A percentile compares a stretch with the other conserved stretches of the same genome.
Evolutionary conservation across 2,797 vertebrate species (phyloP).

Genomic region (Chlorospingus semifuscus): DNA sequence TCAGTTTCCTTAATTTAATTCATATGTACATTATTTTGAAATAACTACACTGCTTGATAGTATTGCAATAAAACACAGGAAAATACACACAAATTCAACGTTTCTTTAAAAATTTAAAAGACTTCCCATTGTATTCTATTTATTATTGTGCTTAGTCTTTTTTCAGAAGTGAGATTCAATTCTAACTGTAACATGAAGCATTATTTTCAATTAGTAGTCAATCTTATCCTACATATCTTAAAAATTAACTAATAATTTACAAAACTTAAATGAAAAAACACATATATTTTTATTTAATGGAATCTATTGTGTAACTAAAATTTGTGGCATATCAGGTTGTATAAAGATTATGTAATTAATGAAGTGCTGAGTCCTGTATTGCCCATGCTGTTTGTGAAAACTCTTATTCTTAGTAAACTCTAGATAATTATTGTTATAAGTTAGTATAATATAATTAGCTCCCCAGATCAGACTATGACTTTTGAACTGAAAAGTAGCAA

Average conservation of each 20-base stretch:
- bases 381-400: not conserved
- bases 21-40: slow-evolving; percentile 57
- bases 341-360: not conserved
- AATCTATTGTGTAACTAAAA: not conserved
- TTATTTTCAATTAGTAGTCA: not conserved
- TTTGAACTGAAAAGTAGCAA: not conserved
- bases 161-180: not conserved
- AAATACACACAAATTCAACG: not conserved
- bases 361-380: not conserved
- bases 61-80: not conserved
- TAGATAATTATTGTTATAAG: not conserved
- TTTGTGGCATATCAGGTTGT: not conserved
- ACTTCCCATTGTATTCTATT: not conserved
- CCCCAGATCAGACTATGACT: not conserved
- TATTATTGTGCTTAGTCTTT: not conserved
- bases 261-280: not conserved
- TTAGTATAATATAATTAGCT: not conserved
- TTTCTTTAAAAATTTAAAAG: slow-evolving; percentile 1
- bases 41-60: slow-evolving; percentile 50
- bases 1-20: slow-evolving; percentile 62
- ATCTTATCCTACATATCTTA: not conserved
- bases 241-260: not conserved
- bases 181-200: not conserved
- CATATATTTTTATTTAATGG: not conserved
- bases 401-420: not conserved